A percentile compares a stretch with the other conserved stretches of the same genome.
phyloP scores from a whole-genome alignment of 2,797 vertebrate genomes.

The Pseudopleuronectes americanus region DNA sequence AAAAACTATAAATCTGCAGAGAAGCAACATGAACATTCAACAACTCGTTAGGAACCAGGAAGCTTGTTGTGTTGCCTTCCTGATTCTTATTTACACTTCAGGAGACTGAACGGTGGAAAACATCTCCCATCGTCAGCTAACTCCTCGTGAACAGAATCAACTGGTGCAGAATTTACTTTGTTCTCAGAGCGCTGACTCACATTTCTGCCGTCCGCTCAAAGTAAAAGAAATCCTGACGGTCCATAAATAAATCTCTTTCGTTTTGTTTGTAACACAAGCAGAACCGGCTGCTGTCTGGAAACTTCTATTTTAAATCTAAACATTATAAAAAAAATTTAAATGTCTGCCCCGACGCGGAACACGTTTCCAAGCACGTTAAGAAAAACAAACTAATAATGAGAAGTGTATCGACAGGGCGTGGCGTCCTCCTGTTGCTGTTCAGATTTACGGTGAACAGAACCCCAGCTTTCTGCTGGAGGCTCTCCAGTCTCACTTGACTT shows the following conservation, averaged over 20 bases:
- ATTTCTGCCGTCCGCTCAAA: conserved; percentile 8
- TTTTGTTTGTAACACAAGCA: conserved; percentile 10
- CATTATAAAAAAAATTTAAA: background rate
- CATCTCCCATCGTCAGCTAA: background rate
- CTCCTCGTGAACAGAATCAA: background rate
- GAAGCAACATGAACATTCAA: background rate
- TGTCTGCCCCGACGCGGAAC: background rate
- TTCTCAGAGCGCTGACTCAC: background rate
- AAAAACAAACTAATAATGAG: conserved; percentile 11
- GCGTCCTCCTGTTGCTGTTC: conserved; percentile 21
- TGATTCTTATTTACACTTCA: background rate
- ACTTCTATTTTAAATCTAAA: conserved; percentile 1
- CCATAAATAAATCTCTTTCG: conserved; percentile 18
- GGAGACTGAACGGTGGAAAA: background rate
- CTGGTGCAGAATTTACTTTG: background rate
- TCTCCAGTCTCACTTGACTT: conserved; percentile 33
- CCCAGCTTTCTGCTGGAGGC: conserved; percentile 18
- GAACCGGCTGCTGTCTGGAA: background rate
- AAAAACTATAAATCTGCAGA: background rate
- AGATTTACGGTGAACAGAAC: conserved; percentile 45
- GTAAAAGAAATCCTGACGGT: background rate
- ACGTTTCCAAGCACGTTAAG: conserved; percentile 9
- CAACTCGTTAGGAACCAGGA: background rate
- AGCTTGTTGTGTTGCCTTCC: background rate
- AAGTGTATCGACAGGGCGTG: conserved; percentile 11